Conservation (phyloP, 2,113 vertebrate genomes). For the Aegypius monachus region DNA sequence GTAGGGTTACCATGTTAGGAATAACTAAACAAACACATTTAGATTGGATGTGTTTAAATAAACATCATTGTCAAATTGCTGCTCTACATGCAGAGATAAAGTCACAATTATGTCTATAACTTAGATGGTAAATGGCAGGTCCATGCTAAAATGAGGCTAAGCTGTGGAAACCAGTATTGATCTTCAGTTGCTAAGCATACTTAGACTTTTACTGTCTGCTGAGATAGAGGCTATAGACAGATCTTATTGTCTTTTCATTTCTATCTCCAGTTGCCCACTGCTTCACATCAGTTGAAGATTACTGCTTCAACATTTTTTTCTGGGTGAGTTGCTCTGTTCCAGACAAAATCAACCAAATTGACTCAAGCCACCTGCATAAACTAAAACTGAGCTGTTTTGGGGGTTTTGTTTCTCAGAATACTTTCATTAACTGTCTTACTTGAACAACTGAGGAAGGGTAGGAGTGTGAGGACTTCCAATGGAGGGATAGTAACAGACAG, state of each 20-base stretch:
- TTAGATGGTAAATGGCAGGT: background rate
- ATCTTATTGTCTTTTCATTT: background rate
- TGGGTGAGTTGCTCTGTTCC: background rate
- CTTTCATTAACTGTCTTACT: background rate
- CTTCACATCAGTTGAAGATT: background rate
- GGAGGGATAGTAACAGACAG: background rate
- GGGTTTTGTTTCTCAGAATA: background rate
- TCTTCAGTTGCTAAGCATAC: background rate
- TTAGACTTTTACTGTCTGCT: background rate
- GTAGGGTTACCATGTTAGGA: background rate
- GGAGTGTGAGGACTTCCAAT: background rate
- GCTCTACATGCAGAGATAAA: background rate
- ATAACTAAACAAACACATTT: background rate
- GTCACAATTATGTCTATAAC: background rate
- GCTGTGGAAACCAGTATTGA: background rate
- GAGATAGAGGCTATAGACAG: background rate
- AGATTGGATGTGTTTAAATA: no score
- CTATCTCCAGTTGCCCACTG: background rate
- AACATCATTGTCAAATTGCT: background rate
- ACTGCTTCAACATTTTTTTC: accelerated
- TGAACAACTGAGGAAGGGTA: background rate
- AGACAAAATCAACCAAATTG: background rate
- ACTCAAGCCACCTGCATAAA: background rate
- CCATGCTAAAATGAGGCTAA: background rate
- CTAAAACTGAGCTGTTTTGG: background rate